phyloP scores from a whole-genome alignment of 2,888 invertebrate genomes.

The Tenodera sinensis region DNA sequence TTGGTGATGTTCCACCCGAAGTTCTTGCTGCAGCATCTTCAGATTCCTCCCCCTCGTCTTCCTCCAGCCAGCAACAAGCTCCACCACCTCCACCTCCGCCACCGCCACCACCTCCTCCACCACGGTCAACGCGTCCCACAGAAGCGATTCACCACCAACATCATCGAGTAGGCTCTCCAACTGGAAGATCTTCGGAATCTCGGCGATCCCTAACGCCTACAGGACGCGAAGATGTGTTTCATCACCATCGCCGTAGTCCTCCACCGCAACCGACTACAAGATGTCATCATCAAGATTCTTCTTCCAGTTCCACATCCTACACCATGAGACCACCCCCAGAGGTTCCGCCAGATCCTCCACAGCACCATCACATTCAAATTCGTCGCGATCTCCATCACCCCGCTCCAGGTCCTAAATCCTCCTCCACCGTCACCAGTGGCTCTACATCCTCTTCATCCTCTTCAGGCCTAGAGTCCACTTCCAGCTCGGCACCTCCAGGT shows the following conservation, averaged over 20 bases:
- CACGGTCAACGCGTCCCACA: conserved; percentile 48
- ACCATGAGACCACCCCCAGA: conserved; percentile 57
- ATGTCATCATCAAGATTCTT: conserved; percentile 35
- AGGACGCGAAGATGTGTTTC: conserved; percentile 39
- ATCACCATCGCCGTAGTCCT: conserved; percentile 19
- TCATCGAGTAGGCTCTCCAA: conserved; percentile 14
- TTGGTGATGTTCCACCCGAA: conserved; percentile 80
- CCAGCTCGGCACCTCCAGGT: conserved; percentile 17
- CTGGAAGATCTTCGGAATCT: conserved; percentile 55
- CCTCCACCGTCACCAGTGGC: conserved; percentile 45
- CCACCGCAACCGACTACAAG: conserved; percentile 32
- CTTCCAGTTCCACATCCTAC: conserved; percentile 48
- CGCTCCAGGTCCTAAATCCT: conserved; percentile 35
- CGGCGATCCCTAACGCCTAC: conserved; percentile 57
- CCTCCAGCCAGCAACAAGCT: conserved; percentile 25
- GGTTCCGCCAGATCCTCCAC: conserved; percentile 20
- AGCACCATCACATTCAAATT: conserved; percentile 66
- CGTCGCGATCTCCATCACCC: conserved; percentile 59
- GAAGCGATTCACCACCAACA: conserved; percentile 48
- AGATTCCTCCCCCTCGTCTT: conserved; percentile 19
- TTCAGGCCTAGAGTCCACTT: conserved; percentile 36
- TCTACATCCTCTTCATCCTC: conserved; percentile 51
- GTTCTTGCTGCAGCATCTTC: conserved; percentile 46
- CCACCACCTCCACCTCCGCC: conserved; percentile 25
- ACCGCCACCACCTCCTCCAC: conserved; percentile 27